Evolutionary conservation across 2,797 vertebrate species (phyloP).

Genomic region (Gobio occitaniae): DNA sequence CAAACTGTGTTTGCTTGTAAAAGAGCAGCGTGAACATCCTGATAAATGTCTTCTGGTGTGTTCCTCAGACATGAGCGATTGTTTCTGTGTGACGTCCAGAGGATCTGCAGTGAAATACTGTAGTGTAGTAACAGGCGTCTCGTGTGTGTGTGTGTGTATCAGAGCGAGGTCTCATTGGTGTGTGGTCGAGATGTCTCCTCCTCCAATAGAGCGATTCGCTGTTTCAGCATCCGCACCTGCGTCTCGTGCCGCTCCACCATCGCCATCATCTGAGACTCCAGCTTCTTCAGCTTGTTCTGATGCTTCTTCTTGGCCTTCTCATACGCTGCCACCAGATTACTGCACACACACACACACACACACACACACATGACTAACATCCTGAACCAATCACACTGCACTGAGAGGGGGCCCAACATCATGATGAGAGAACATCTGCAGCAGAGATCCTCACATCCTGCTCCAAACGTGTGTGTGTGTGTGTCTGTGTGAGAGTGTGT

Average conservation of each 20-base stretch:
- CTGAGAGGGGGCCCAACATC: too few relatives aligned
- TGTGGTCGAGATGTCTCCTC: constrained; percentile 87
- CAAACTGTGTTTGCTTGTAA: background rate
- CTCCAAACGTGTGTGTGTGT: too few relatives aligned
- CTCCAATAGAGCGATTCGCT: constrained; percentile 86
- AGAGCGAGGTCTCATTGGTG: constrained; percentile 89
- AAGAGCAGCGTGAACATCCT: constrained; percentile 8
- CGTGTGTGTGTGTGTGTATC: constrained; percentile 27
- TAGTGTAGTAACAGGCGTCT: background rate
- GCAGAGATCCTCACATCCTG: too few relatives aligned
- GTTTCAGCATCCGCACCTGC: constrained; percentile 89
- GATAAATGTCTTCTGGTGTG: background rate
- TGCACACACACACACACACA: constrained; percentile 49
- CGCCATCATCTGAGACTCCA: constrained; percentile 91
- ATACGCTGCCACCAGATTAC: constrained; percentile 89
- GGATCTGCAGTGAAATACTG: constrained; percentile 4
- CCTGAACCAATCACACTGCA: too few relatives aligned
- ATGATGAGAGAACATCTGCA: too few relatives aligned
- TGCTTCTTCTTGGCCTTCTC: constrained; percentile 92
- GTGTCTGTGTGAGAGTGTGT: too few relatives aligned
- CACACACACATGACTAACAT: too few relatives aligned
- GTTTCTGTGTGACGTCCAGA: background rate
- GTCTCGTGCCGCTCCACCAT: constrained; percentile 91
- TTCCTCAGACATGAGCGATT: background rate
- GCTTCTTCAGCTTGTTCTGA: constrained; percentile 88